Evolutionary conservation across 2,113 vertebrate species (phyloP).

Genomic region (Percina caprodes): DNA sequence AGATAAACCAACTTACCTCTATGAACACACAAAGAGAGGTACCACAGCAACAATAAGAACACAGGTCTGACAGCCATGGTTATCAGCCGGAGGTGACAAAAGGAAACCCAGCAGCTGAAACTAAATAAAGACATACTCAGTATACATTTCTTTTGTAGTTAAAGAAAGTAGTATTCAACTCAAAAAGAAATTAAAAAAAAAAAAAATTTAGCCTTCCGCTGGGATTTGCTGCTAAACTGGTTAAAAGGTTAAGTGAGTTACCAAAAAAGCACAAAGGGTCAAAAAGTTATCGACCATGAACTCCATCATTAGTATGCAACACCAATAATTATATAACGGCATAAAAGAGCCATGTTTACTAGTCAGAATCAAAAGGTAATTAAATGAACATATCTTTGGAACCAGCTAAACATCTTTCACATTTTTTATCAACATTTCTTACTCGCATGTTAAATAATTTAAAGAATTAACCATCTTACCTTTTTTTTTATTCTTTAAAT

Average conservation of each 20-base stretch:
- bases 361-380: not conserved
- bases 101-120: conserved; percentile 33
- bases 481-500: not conserved
- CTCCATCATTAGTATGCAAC: not conserved
- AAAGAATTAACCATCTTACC: conserved; percentile 40
- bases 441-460: not conserved
- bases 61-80: conserved; percentile 58
- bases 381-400: not conserved
- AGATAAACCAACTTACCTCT: conserved; percentile 42
- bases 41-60: conserved; percentile 31
- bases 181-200: not conserved
- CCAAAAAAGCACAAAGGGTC: not conserved
- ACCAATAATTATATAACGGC: not conserved
- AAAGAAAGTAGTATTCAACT: not conserved
- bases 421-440: not conserved
- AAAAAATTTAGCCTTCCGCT: not conserved
- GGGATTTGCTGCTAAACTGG: not conserved
- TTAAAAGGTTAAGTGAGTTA: not conserved
- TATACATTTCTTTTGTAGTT: not conserved
- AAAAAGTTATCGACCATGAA: not conserved
- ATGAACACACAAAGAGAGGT: conserved; percentile 8
- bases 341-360: not conserved
- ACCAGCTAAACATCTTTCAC: not conserved
- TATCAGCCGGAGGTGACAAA: not conserved
- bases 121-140: not conserved